Evolutionary conservation across 1,140 invertebrate genomes (phyloP), one percentile per base, ranked within the genome.

Genomic region (Oedothorax gibbosus): DNA sequence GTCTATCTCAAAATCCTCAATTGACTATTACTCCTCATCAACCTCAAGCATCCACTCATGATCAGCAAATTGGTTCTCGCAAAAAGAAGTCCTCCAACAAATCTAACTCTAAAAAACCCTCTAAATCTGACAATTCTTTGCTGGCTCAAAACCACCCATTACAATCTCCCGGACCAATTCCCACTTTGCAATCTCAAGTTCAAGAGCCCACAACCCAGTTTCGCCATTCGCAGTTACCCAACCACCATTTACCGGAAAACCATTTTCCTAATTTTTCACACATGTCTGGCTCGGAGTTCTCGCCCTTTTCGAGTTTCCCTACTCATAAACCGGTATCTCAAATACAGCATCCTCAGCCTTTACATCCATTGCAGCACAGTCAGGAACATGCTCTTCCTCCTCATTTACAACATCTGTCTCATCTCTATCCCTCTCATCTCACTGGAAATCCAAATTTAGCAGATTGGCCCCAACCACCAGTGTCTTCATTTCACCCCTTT

Each of bases 341-440:
- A n/a, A 85, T 85, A 51, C 83, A 85, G 20, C 83, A 85, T 64
- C 83, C 83, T 69, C 83, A 85, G 11, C 83, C 83, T 18, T 60
- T 85, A 51, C 83, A 78, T 78, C 83, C 83, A 11, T 64, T 85
- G 18, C 83, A 85, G 49, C 83, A 85, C 78, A 62, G 66, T 57
- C 83, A 85, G 60, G 83, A 85, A 71, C 83, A 77, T 72, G 20
- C 64, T 35, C 54, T 84, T 56, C 53, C 72, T 20, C 15, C 81
- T 56, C 83, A 85, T 73, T 78, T 85, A 35, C 75, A 68, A 15
- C 83, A 77, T 69, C 68, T 85, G 65, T 78, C 83, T 62, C 83
- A 85, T 71, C 56, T 85, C n/a, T 85, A 85, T 62, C 65, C 75
- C 18, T 51, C 73, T 15, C 83, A 78, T 72, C 14, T 71, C 51